Evolutionary conservation across 2,797 vertebrate genomes (phyloP).

Genomic region (Odontamblyopus rebecca): DNA sequence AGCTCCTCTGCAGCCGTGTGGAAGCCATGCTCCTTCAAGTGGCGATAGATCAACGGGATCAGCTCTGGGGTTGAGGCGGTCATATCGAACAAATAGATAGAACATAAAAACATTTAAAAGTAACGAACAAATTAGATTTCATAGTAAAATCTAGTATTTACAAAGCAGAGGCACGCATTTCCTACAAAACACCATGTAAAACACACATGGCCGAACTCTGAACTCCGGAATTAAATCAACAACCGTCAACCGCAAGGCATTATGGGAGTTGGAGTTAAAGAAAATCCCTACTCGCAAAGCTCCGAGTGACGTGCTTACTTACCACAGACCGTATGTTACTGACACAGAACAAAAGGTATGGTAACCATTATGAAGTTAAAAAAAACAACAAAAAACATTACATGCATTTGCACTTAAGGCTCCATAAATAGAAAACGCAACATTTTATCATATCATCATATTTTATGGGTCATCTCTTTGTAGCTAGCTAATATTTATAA

Average conservation of each 20-base stretch:
- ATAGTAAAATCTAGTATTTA: slow-evolving; percentile 18
- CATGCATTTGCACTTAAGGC: neutral
- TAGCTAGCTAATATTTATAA: neutral
- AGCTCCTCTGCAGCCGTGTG: slow-evolving; percentile 75
- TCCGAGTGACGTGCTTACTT: neutral
- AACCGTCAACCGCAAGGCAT: slow-evolving; percentile 38
- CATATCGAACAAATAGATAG: slow-evolving; percentile 49
- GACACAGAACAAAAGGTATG: neutral
- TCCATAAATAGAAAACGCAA: neutral
- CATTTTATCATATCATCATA: neutral
- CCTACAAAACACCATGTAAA: slow-evolving; percentile 11
- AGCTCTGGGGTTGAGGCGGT: slow-evolving; percentile 56
- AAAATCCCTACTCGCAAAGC: neutral
- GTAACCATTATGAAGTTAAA: neutral
- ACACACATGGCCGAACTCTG: slow-evolving; percentile 57
- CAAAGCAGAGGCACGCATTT: accelerated
- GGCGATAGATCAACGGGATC: slow-evolving; percentile 66
- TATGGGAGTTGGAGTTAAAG: slow-evolving; percentile 66
- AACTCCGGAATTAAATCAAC: slow-evolving; percentile 31
- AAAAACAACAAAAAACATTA: neutral
- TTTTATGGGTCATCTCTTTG: too few species aligned
- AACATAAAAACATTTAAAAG: neutral
- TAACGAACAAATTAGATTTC: neutral
- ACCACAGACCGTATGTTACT: too few species aligned
- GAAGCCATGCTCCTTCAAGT: slow-evolving; percentile 78